A percentile compares a stretch with the other conserved stretches of the same genome.
Evolutionary conservation across 1,140 invertebrate species (phyloP).

Genomic region (Panagrolaimus sp.): DNA sequence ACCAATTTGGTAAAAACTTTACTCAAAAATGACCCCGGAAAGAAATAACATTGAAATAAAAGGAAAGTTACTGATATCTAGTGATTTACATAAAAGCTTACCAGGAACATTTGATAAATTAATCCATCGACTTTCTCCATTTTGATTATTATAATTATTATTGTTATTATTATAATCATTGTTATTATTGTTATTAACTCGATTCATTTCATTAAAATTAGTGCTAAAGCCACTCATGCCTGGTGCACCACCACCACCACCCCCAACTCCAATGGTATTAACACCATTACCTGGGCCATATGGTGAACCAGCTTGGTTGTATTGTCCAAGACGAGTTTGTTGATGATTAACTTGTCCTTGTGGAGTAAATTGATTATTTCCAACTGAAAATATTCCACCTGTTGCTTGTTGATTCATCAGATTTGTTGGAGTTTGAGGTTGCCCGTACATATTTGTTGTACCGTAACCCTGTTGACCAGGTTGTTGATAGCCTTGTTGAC

Average conservation of each 20-base stretch:
- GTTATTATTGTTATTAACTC: background rate
- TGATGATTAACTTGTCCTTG: background rate
- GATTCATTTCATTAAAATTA: background rate
- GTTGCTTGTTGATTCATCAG: background rate
- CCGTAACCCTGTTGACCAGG: too few species aligned
- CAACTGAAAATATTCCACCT: background rate
- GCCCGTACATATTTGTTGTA: background rate
- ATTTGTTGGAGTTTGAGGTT: background rate
- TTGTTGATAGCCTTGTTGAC: too few species aligned
- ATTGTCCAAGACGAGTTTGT: background rate
- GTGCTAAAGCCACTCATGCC: background rate
- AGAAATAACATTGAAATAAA: background rate
- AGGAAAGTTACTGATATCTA: too few species aligned
- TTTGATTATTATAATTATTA: background rate
- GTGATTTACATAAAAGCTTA: background rate
- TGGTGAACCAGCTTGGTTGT: background rate
- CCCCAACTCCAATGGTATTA: background rate
- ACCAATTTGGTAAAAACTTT: background rate
- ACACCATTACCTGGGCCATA: background rate
- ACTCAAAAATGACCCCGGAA: too few species aligned
- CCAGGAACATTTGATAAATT: constrained; percentile 11
- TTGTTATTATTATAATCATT: background rate
- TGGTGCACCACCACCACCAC: background rate
- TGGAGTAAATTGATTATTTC: too few species aligned
- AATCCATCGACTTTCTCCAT: background rate